Evolutionary conservation across 2,888 invertebrate species (phyloP), one percentile per base, ranked within the genome.

Genomic region (Apamea sordens): DNA sequence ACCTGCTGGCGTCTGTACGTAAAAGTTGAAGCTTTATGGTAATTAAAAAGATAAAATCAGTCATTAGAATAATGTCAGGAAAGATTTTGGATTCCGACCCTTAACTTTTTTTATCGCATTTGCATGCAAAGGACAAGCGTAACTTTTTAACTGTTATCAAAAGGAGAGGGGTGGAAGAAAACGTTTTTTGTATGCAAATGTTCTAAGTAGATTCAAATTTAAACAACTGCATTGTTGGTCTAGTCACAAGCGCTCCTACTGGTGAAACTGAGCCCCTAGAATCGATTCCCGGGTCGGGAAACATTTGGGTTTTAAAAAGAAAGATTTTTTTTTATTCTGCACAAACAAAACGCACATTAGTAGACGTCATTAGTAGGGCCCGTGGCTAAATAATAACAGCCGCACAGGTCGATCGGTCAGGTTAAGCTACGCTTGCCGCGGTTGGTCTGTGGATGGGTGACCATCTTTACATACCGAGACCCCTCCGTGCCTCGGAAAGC

Each of bases 131-230:
- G 75, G 76, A 79, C 77, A 73, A 72, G 77, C 65, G 79, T 64
- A 59, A 68, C 61, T 79, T 80, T 87, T 79, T 59, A 44, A 41
- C 36, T 67, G 32, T 75, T 84, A 76, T 81, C 70, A 69, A 73
- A 41, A 59, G 53, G 56, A 36, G 70, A 77, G 83, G 84, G 88
- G 85, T 76, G 77, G 13, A 56, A 32, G 69, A 56, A 64, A 76
- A 79, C 6, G 41, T 74, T 79, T 80, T 88, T 86, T 77, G 44
- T 79, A 85, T 88, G 88, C 76, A 81, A 88, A 88, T 89, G 61
- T 83, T 80, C 28, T 79, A 73, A 82, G 78, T 68, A 69, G 70
- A 87, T 75, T 64, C 5, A 41, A 64, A 64, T 41, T 24, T 36
- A 59, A 59, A n/a, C 56, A 59, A 59, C n/a, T 59, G 56, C 56